Base-by-base conservation (phyloP, 2,888 invertebrate genomes). In the Sipha maydis region DNA sequence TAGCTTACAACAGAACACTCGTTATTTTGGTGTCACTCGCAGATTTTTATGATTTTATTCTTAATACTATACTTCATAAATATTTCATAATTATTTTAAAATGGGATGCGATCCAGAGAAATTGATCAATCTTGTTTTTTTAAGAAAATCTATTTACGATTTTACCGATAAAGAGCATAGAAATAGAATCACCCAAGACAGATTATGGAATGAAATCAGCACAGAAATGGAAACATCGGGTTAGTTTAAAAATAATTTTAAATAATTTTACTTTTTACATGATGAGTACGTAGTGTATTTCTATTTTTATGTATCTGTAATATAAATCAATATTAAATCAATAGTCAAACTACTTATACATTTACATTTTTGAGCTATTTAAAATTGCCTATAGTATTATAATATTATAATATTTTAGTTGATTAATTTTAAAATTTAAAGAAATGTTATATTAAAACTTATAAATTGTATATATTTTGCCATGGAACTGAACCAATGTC, bases 381-480 rank as follows among this genome's bases (percentile, higher is more conserved):
- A 78, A 78, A 78, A 78, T 78, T 78, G 14, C 54, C 54, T 54
- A 78, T 78, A 78, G 78, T 78, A 78, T 78, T 54, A 78, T 78
- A 78, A 78, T 78, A 78, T 78, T 78, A 48, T 28, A 78, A 78
- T 56, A 78, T 78, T 78, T 8, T 78, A 56, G 54, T 56, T 78
- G 78, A 78, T 78, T 78, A 31, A 78, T 78, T 78, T 78, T 78
- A 31, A 78, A 77, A 77, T 77, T 48, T 77, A 77, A 77, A 77
- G 48, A 77, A 77, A 77, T 77, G 77, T 77, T 48, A 77, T 48
- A 73, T 73, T 34, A 77, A 77, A 77, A 77, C 77, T 77, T 77
- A 77, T 77, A 77, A 41, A 77, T 77, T 77, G 77, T 77, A 77
- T 41, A 77, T 77, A 77, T 77, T 77, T 77, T 77, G 77, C 77